Evolutionary conservation across 1,140 invertebrate species (phyloP).

Genomic region (Brachystomella parvula): DNA sequence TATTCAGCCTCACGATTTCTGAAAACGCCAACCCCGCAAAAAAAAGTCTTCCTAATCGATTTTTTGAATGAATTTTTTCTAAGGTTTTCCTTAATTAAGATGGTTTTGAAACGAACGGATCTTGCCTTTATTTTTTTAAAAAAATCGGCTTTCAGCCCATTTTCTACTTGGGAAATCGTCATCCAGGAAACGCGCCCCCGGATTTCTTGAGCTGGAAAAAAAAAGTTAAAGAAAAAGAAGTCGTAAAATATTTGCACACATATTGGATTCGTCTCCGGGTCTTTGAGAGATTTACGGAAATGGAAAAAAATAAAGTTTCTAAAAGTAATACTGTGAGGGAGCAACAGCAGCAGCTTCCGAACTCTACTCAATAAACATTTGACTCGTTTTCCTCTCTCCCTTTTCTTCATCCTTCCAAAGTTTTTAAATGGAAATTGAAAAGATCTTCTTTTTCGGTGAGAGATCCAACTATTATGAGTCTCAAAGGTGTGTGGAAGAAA

Average conservation of each 20-base stretch:
- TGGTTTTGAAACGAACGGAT: no score
- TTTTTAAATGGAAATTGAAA: conserved; percentile 13
- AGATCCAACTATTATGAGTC: neutral
- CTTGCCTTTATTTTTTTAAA: no score
- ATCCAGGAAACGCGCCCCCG: no score
- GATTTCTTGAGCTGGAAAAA: no score
- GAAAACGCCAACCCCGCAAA: no score
- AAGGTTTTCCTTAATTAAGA: no score
- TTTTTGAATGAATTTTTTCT: no score
- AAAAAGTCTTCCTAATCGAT: no score
- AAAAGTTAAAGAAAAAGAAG: no score
- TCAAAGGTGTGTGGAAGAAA: conserved; percentile 8
- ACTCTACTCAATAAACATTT: neutral
- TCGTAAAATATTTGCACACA: conserved; percentile 11
- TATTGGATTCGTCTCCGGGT: conserved; percentile 5
- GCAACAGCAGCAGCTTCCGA: neutral
- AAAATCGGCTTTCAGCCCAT: no score
- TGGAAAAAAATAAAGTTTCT: neutral
- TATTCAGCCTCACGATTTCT: no score
- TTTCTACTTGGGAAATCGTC: no score
- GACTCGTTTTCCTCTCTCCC: neutral
- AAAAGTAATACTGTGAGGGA: neutral
- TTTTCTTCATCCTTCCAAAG: neutral
- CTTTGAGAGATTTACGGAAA: conserved; percentile 5
- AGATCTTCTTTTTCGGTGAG: neutral